Base-by-base conservation (phyloP, 2,113 vertebrate genomes). In the Monarcha castaneiventris region DNA sequence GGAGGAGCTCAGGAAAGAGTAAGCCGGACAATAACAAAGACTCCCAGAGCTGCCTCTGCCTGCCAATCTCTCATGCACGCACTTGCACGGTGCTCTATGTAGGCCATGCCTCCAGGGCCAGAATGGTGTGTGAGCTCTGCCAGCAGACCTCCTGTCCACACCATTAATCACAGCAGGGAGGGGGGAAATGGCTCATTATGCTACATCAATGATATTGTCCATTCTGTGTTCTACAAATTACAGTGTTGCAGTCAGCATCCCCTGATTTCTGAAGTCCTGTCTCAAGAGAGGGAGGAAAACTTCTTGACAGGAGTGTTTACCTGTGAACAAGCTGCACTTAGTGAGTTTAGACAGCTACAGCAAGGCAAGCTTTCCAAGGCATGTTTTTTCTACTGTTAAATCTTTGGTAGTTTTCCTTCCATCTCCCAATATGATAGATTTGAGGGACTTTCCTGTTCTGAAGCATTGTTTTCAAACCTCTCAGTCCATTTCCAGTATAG, bases 121-220 rank as follows among this genome's bases (percentile, higher is more conserved):
- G 64, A n/a, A 64, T 17, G 6, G 1, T 13, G 10, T 52, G 64
- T 72, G n/a, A 63, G 89, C 64, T 64, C 72, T 0, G 20, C 5
- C 3, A 84, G 63, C 87, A 93, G 90, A 52, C 48, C 77, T 95
- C 84, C 55, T 92, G 9, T 79, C 85, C 89, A 71, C 93, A 39
- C 66, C 85, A 77, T 83, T 95, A 84, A 90, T 92, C 93, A 73
- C 83, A 76, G 88, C 6, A 18, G 90, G 87, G 88, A 87, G 85
- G n/a, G 84, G 83, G 30, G 77, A 85, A 84, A 74, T 1, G 32
- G 86, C 75, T 95, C 80, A 87, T 78, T 93, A 51, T 22, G 2
- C 79, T 87, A 4, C 89, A 41, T 87, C 90, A 72, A 0, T 95
- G 89, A 74, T 83, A 41, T 11, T 81, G 77, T 64, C 86, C 61